Evolutionary conservation across 2,113 vertebrate species (phyloP), one percentile per base, ranked within the genome.

Genomic region (Aplodontia rufa): DNA sequence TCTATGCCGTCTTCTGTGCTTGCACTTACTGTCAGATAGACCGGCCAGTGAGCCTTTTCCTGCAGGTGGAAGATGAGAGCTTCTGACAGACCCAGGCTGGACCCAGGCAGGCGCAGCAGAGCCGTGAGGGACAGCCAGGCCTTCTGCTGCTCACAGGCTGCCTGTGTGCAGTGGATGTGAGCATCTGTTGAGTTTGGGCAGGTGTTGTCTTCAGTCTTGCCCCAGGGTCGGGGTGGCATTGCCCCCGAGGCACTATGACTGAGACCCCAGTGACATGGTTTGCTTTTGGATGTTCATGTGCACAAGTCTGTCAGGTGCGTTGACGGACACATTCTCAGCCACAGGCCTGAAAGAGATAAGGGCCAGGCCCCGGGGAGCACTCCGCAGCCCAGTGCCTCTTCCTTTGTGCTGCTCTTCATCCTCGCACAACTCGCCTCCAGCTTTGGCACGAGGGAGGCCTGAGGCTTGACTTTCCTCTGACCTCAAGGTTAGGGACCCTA

Each of bases 301-400:
- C 14, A 1, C 0, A 10, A 14, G 42, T 22, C 6, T 8, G 9
- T 37, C 28, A 3, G 68, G 62, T 0, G 6, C 0, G 0, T 14
- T 8, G n/a, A 10, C 55, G 8, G 1, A 60, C 1, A 2, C 26
- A 0, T 16, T 20, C 20, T 14, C 11, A n/a, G 45, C 2, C 8
- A 2, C 1, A 19, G 64, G n/a, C 68, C 28, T 20, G 11, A 1
- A 17, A 37, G 16, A 19, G 26, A 7, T 1, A 5, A 37, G 71
- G 45, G 35, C 28, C 66, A 40, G 76, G 37, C 49, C 40, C 1
- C 40, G 10, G 30, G 55, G 17, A 37, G 22, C 30, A 5, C 4
- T 42, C 8, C 12, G 1, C 7, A 2, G 3, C 30, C 30, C 6
- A 2, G 30, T 45, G 9, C 32, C 24, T 28, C 11, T 0, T 10